phyloP scores from a whole-genome alignment of 2,113 vertebrate species.

The Calyptommatus sinebrachiatus region DNA sequence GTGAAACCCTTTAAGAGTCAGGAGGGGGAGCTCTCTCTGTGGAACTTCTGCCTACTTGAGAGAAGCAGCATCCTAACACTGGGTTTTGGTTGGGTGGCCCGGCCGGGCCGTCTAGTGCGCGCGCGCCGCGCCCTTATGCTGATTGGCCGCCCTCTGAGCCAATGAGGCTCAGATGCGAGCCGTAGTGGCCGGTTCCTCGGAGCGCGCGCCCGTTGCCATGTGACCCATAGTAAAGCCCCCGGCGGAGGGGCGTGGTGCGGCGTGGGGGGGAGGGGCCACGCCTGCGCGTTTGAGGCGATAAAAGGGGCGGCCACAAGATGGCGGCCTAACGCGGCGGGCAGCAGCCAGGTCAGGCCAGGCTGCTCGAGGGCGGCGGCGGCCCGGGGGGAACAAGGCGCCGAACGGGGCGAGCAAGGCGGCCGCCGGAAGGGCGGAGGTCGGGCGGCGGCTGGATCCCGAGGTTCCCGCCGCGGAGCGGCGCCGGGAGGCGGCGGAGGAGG shows the following conservation, averaged over 20 bases:
- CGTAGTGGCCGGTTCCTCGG: background rate
- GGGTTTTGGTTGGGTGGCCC: no score
- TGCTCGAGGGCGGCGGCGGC: background rate
- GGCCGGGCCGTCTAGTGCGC: no score
- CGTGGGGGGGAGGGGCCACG: background rate
- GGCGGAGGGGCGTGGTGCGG: background rate
- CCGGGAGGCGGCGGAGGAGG: slow-evolving; percentile 11
- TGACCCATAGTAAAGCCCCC: background rate
- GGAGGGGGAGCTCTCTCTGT: no score
- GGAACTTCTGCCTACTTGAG: background rate
- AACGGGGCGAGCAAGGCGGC: no score
- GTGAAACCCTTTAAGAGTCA: no score
- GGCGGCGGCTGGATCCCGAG: background rate
- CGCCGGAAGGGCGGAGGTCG: background rate
- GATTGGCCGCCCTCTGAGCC: background rate
- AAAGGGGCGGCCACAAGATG: slow-evolving; percentile 18
- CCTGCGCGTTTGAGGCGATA: slow-evolving; percentile 18
- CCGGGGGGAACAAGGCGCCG: background rate
- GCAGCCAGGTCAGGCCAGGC: background rate
- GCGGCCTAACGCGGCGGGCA: background rate
- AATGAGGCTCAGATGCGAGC: background rate
- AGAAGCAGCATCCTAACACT: no score
- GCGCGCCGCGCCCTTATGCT: no score
- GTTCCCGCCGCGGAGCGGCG: background rate
- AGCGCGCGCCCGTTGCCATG: accelerated